Conservation (phyloP, 2,113 vertebrate species). For the Glaucidium brasilianum region DNA sequence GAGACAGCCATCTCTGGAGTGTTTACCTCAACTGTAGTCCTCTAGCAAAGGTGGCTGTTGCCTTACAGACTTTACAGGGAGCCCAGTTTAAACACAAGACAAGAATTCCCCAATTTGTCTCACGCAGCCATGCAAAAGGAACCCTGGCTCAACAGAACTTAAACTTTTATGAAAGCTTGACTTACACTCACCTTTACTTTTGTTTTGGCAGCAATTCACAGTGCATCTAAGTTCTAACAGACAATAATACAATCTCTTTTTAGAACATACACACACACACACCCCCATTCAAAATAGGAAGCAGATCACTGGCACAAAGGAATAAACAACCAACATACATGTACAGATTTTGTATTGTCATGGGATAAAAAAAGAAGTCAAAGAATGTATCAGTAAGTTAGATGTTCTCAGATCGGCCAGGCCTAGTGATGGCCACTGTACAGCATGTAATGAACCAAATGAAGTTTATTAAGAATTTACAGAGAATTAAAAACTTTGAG, state of each 20-base stretch:
- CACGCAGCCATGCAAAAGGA: neutral
- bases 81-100: neutral
- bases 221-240: neutral
- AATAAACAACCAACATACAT: neutral
- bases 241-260: neutral
- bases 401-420: neutral
- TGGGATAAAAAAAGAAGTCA: neutral
- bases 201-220: neutral
- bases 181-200: neutral
- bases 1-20: neutral
- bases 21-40: neutral
- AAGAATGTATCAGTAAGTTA: neutral
- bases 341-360: neutral
- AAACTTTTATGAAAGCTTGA: neutral
- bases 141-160: neutral
- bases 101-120: neutral
- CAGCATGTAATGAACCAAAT: neutral
- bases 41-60: neutral
- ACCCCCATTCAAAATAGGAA: neutral
- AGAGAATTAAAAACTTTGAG: neutral
- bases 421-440: neutral
- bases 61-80: neutral
- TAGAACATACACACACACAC: neutral
- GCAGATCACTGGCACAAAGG: neutral
- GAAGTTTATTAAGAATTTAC: neutral